A percentile compares a stretch with the other conserved stretches of the same genome.
Conservation (phyloP, 2,113 vertebrate genomes). For the Corydoras maculifer region DNA sequence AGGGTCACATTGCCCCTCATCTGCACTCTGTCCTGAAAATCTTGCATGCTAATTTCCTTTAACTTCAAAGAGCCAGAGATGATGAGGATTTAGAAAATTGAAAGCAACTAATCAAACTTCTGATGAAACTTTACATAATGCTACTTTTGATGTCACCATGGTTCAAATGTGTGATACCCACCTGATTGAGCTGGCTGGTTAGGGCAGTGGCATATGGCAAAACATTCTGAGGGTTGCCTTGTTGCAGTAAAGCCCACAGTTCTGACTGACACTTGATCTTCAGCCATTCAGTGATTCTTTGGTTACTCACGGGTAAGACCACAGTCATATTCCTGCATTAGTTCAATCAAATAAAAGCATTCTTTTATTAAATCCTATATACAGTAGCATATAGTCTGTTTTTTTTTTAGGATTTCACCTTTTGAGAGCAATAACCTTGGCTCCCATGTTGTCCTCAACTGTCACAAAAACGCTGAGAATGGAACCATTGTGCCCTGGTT, state of each 20-base stretch:
- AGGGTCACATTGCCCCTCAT: slow-evolving; percentile 58
- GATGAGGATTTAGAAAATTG: too few relatives aligned
- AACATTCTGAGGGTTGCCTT: slow-evolving; percentile 65
- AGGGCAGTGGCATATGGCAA: slow-evolving; percentile 63
- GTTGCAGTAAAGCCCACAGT: slow-evolving; percentile 57
- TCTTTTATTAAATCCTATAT: not conserved
- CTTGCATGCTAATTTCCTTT: slow-evolving; percentile 29
- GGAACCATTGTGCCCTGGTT: slow-evolving; percentile 28
- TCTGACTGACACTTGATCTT: slow-evolving; percentile 58
- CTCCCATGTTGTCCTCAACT: slow-evolving; percentile 63
- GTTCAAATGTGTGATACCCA: slow-evolving; percentile 18
- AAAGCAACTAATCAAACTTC: too few relatives aligned
- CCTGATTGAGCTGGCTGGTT: slow-evolving; percentile 67
- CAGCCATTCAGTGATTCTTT: slow-evolving; percentile 49
- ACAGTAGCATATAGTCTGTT: not conserved
- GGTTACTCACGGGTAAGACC: slow-evolving; percentile 31
- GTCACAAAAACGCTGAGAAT: slow-evolving; percentile 53
- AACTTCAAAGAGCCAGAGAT: slow-evolving; percentile 47
- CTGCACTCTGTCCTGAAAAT: slow-evolving; percentile 49
- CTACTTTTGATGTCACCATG: too few relatives aligned
- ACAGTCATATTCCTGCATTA: slow-evolving; percentile 56
- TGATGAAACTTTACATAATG: too few relatives aligned
- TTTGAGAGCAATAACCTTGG: slow-evolving; percentile 57
- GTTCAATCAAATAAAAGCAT: not conserved
- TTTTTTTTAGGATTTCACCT: slow-evolving; percentile 55